phyloP scores from a whole-genome alignment of 2,113 vertebrate genomes.

The Anguilla japonica region DNA sequence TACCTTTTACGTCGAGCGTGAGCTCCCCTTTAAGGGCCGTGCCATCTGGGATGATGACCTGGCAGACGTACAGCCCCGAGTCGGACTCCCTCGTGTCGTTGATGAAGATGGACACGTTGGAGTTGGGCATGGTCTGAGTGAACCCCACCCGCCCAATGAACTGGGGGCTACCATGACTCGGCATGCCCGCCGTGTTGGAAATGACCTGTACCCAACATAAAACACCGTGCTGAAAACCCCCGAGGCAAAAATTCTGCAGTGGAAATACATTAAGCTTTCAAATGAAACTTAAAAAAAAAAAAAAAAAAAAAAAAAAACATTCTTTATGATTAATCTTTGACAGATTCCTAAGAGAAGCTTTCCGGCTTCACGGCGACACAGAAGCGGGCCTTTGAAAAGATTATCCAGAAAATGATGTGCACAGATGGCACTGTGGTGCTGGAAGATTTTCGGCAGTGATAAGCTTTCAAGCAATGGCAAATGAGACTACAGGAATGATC shows the following conservation, averaged over 20 bases:
- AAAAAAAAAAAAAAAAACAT: background rate
- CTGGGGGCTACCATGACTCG: constrained; percentile 32
- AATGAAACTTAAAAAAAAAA: background rate
- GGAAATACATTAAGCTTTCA: background rate
- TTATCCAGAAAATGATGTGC: constrained; percentile 56
- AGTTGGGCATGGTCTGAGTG: constrained; percentile 45
- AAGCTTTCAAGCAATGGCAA: constrained; percentile 49
- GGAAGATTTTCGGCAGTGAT: constrained; percentile 43
- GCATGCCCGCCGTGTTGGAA: constrained; percentile 51
- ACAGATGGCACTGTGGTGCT: constrained; percentile 56
- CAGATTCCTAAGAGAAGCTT: constrained; percentile 18
- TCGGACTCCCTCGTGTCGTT: constrained; percentile 75
- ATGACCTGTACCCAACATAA: constrained; percentile 66
- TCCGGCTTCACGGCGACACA: constrained; percentile 47
- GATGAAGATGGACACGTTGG: constrained; percentile 77
- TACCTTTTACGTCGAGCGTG: constrained; percentile 76
- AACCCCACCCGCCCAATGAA: constrained; percentile 69
- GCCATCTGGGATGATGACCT: constrained; percentile 53
- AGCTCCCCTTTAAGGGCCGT: constrained; percentile 30
- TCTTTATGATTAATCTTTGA: background rate
- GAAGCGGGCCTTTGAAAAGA: constrained; percentile 30
- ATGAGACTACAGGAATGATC: constrained; percentile 47
- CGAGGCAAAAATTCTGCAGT: background rate
- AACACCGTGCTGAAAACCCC: background rate
- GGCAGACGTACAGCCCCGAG: constrained; percentile 78